Base-by-base conservation (phyloP, 1,140 invertebrate species). In the Daktulosphaira vitifoliae region DNA sequence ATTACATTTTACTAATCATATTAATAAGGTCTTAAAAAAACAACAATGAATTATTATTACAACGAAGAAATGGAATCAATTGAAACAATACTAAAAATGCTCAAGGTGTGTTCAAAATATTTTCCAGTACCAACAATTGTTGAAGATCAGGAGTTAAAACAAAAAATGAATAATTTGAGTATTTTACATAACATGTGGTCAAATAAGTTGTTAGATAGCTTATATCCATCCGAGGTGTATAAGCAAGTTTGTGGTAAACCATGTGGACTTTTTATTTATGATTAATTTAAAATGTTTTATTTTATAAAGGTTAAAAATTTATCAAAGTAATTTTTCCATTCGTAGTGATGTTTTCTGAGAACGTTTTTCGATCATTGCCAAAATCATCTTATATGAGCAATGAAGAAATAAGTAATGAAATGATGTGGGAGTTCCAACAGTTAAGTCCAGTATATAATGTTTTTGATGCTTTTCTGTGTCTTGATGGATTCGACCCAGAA, bases 401-500 rank as follows among this genome's bases (percentile, higher is more conserved):
- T 6, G 53, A 25, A 1, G 53, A 56, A 56, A 56, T 56, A 18
- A 42, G 42, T 8, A 16, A 20, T 18, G 53, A 56, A 25, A 42
- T 25, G 23, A 44, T 56, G 22, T 56, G 53, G 53, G 53, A 56
- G 25, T 56, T 56, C 7, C 38, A 26, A 4, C 53, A 56, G 38
- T 7, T 56, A 26, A 25, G 23, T 42, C 53, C 53, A 5, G 53
- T 56, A 11, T 56, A 56, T 37, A 25, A 25, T 2, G 53, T 42
- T 13, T 56, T 56, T 18, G 11, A 13, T 8, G 38, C 53, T 13
- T 56, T 56, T 25, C 13, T 56, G n/a, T 18, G 16, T 18, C 26
- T 56, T 16, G 25, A 44, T 1, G 38, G 53, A 1, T 56, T 56
- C 18, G 53, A 56, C 7, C 18, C 22, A 25, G 53, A 56, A 25